A percentile compares a stretch with the other conserved stretches of the same genome.
Evolutionary conservation across 2,113 vertebrate genomes (phyloP).

Genomic region (Zosterops lateralis): DNA sequence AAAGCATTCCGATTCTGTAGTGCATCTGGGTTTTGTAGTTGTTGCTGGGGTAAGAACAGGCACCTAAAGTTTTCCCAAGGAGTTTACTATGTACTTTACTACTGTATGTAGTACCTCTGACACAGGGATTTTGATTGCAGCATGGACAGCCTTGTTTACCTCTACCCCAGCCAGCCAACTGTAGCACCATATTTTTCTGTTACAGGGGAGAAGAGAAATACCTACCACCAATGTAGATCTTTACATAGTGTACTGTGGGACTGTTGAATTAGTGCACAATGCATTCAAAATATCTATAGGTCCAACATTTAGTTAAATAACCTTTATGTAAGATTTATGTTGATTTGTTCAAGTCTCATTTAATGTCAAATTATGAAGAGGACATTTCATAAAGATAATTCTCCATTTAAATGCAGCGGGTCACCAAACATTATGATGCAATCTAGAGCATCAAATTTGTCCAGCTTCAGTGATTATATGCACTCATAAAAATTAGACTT

Average conservation of each 20-base stretch:
- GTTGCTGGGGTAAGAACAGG: neutral
- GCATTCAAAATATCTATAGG: slow-evolving; percentile 76
- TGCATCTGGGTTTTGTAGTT: accelerated
- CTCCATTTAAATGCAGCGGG: slow-evolving; percentile 80
- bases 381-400: slow-evolving; percentile 81
- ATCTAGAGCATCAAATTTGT: slow-evolving; percentile 77
- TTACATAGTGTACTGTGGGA: slow-evolving; percentile 39
- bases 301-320: slow-evolving; percentile 76
- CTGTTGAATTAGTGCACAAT: slow-evolving; percentile 68
- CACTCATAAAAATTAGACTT: slow-evolving; percentile 80
- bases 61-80: neutral
- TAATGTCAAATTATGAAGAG: slow-evolving; percentile 76
- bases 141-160: neutral
- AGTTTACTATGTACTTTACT: neutral
- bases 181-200: neutral
- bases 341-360: slow-evolving; percentile 76
- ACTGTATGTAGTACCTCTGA: neutral
- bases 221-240: neutral
- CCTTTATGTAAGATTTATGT: slow-evolving; percentile 76
- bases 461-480: slow-evolving; percentile 80
- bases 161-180: neutral
- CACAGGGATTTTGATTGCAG: neutral
- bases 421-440: slow-evolving; percentile 80
- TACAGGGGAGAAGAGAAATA: neutral
- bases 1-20: neutral